Evolutionary conservation across 1,140 invertebrate genomes (phyloP).

Genomic region (Drosophila equinoxialis): DNA sequence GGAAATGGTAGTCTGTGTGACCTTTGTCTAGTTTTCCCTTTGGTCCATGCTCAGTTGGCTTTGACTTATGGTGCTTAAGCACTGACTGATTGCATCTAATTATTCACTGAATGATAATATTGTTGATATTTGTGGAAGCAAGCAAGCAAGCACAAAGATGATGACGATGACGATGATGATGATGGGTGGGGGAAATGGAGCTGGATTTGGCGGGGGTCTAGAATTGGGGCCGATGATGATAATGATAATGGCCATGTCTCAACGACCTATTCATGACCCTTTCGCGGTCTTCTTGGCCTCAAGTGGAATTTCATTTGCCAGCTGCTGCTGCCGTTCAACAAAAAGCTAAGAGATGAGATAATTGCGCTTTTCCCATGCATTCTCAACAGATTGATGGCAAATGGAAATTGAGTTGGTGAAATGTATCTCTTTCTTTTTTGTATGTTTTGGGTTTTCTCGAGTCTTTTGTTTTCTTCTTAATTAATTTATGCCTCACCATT

Average conservation of each 20-base stretch:
- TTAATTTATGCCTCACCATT: slow-evolving; percentile 60
- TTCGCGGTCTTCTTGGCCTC: slow-evolving; percentile 59
- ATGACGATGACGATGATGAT: slow-evolving; percentile 32
- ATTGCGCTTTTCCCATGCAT: slow-evolving; percentile 73
- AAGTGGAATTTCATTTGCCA: slow-evolving; percentile 59
- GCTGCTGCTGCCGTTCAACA: slow-evolving; percentile 47
- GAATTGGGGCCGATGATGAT: slow-evolving; percentile 26
- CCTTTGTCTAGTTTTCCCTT: slow-evolving; percentile 66
- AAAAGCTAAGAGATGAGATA: slow-evolving; percentile 56
- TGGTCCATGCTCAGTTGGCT: slow-evolving; percentile 43
- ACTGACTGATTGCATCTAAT: slow-evolving; percentile 81
- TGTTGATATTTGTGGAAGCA: slow-evolving; percentile 62
- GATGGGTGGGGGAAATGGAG: slow-evolving; percentile 40
- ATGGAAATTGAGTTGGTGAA: slow-evolving; percentile 68
- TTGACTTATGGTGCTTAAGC: slow-evolving; percentile 78
- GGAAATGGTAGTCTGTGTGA: slow-evolving; percentile 34
- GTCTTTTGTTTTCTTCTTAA: slow-evolving; percentile 35
- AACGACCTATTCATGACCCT: slow-evolving; percentile 76
- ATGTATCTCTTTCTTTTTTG: slow-evolving; percentile 36
- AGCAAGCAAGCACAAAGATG: slow-evolving; percentile 9
- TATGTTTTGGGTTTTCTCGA: slow-evolving; percentile 1
- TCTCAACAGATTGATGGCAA: slow-evolving; percentile 65
- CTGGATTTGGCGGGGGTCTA: slow-evolving; percentile 10
- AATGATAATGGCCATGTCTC: slow-evolving; percentile 66
- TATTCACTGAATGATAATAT: slow-evolving; percentile 82